phyloP scores from a whole-genome alignment of 2,888 invertebrate genomes.

The Ceramica pisi region DNA sequence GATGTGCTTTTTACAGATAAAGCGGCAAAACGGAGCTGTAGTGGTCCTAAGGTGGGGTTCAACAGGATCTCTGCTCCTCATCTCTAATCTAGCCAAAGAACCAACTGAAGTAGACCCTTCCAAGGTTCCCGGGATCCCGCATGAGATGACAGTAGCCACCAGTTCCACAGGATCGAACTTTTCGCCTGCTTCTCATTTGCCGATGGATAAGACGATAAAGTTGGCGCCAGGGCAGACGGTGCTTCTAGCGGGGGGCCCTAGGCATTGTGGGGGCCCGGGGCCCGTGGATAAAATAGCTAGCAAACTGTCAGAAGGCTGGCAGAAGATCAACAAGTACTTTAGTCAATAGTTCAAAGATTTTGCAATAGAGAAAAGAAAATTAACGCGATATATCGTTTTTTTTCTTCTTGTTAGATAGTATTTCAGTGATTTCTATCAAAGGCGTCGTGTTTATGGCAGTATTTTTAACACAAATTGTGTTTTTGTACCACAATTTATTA shows the following conservation, averaged over 20 bases:
- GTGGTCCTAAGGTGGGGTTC: constrained; percentile 85
- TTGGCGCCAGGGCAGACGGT: constrained; percentile 81
- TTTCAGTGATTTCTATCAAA: background rate
- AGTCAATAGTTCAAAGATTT: constrained; percentile 63
- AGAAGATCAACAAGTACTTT: constrained; percentile 88
- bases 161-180: constrained; percentile 81
- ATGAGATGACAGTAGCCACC: constrained; percentile 82
- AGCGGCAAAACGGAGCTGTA: constrained; percentile 88
- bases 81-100: constrained; percentile 86
- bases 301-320: constrained; percentile 87
- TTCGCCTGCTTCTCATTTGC: constrained; percentile 77
- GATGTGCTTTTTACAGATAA: constrained; percentile 82
- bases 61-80: constrained; percentile 80
- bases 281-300: constrained; percentile 87
- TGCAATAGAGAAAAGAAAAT: background rate
- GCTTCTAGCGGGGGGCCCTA: constrained; percentile 81
- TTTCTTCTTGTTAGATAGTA: background rate
- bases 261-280: constrained; percentile 87
- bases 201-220: constrained; percentile 77
- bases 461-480: background rate
- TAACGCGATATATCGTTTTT: background rate
- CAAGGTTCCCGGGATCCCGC: constrained; percentile 81
- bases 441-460: background rate
- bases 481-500: background rate
- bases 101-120: constrained; percentile 86